A percentile compares a stretch with the other conserved stretches of the same genome.
These are phyloP conservation scores for Pantherophis alleghaniensis DNA, from an alignment of 2,797 vertebrate genomes.

Conservation along the genomic window DNA sequence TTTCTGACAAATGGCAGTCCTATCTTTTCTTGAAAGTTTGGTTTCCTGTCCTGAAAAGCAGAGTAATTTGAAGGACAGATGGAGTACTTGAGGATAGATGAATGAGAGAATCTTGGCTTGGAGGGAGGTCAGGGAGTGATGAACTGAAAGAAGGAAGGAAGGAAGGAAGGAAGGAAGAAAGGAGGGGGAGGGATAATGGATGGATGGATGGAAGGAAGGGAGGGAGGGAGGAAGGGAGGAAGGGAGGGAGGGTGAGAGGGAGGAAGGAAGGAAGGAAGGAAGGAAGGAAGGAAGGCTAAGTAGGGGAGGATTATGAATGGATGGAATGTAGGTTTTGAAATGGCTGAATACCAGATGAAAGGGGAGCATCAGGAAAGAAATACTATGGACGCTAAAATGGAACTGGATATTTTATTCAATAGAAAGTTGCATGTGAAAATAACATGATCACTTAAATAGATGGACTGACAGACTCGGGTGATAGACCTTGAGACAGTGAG, in stretches of 20 bases:
- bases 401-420: background rate
- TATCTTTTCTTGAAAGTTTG: background rate
- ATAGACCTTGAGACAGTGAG: background rate
- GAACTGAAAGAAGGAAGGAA: no score
- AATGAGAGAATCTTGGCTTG: background rate
- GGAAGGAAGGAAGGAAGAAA: background rate
- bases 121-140: background rate
- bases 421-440: background rate
- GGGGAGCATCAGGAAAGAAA: background rate
- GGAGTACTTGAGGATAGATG: background rate
- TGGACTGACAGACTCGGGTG: background rate
- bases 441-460: background rate
- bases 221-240: background rate
- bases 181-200: no score
- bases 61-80: background rate
- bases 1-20: no score
- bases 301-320: background rate
- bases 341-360: background rate
- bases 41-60: background rate
- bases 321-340: background rate
- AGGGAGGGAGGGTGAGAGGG: background rate
- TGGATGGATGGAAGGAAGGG: background rate
- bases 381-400: no score
- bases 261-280: no score
- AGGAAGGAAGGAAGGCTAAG: background rate